Conservation (phyloP, 2,888 invertebrate species). For the Anaspis maculata region DNA sequence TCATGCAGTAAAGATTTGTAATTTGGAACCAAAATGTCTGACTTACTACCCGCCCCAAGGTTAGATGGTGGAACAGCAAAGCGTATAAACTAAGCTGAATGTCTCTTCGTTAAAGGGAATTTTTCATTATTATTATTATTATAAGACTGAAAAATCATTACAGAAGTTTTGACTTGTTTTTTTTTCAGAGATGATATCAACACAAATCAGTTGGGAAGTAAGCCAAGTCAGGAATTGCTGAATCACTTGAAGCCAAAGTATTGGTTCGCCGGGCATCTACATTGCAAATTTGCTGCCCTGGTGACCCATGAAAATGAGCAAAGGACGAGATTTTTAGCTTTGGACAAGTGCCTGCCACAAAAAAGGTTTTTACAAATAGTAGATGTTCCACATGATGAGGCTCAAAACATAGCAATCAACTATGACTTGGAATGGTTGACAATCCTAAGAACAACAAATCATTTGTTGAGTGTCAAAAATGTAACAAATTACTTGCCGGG, state of each 20-base stretch:
- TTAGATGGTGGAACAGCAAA: too few species aligned
- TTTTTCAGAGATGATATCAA: slow-evolving; percentile 70
- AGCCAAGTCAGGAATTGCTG: slow-evolving; percentile 76
- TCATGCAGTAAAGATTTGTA: too few species aligned
- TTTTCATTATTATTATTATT: neutral
- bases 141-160: slow-evolving; percentile 1
- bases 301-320: slow-evolving; percentile 59
- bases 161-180: too few species aligned
- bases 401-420: slow-evolving; percentile 49
- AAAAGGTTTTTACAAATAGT: slow-evolving; percentile 82
- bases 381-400: slow-evolving; percentile 50
- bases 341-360: slow-evolving; percentile 94
- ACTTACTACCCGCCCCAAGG: too few species aligned
- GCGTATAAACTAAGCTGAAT: too few species aligned
- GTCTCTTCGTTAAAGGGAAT: too few species aligned
- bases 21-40: too few species aligned
- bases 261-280: slow-evolving; percentile 98
- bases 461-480: slow-evolving; percentile 68
- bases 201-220: slow-evolving; percentile 75
- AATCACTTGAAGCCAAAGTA: slow-evolving; percentile 70
- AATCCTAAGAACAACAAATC: slow-evolving; percentile 80
- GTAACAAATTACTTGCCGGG: slow-evolving; percentile 74
- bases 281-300: slow-evolving; percentile 88
- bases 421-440: slow-evolving; percentile 95
- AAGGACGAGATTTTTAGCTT: slow-evolving; percentile 70